Conservation (phyloP, 1,140 invertebrate species). For the Drosophila orena region DNA sequence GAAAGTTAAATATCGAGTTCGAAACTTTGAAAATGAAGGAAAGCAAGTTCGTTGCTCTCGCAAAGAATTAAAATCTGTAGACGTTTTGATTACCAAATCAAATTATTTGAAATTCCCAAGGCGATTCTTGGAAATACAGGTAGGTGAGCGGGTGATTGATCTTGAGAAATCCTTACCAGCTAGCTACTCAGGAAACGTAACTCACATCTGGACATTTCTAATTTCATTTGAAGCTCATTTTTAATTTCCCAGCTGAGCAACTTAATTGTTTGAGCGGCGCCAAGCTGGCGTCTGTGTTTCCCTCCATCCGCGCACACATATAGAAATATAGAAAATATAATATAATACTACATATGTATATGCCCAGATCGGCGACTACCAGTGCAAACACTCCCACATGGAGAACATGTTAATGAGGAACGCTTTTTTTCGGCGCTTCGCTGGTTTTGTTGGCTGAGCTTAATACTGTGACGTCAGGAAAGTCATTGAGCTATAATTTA, state of each 20-base stretch:
- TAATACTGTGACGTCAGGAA: constrained; percentile 81
- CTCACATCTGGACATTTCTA: not conserved
- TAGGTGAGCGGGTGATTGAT: constrained; percentile 7
- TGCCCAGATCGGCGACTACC: constrained; percentile 20
- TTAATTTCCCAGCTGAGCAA: constrained; percentile 2
- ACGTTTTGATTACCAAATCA: constrained; percentile 11
- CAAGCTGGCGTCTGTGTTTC: constrained; percentile 12
- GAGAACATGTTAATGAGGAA: constrained; percentile 52
- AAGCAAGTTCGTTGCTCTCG: not conserved
- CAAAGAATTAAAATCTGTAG: constrained; percentile 2
- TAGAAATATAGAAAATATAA: not conserved
- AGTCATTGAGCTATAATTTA: constrained; percentile 81
- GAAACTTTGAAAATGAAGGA: constrained; percentile 3
- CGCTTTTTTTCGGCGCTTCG: constrained; percentile 23
- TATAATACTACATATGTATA: not conserved
- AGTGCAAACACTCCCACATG: constrained; percentile 24
- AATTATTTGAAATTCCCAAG: constrained; percentile 7
- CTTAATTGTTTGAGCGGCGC: constrained; percentile 38
- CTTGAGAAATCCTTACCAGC: constrained; percentile 20
- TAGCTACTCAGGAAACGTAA: not conserved
- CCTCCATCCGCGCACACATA: not conserved
- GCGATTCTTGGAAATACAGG: constrained; percentile 14
- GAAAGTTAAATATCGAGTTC: not conserved
- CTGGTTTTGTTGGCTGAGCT: constrained; percentile 39
- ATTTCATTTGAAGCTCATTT: not conserved